Evolutionary conservation across 2,113 vertebrate genomes (phyloP), one percentile per base, ranked within the genome.

Genomic region (Pampusana beccarii): DNA sequence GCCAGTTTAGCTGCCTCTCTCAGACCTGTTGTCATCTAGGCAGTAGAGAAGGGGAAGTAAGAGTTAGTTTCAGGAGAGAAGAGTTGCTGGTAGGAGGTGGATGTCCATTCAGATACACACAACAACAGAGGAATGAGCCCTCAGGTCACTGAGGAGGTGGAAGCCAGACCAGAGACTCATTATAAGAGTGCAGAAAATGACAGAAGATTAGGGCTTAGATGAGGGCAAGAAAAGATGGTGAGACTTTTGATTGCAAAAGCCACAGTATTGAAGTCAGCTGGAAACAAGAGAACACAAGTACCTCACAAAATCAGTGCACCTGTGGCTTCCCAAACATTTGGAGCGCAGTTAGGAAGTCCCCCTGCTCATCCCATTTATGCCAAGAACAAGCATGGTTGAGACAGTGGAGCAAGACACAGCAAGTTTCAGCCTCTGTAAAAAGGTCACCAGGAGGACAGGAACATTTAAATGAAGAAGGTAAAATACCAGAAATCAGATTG

Each of bases 11-110:
- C 82, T 78, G 88, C 64, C 34, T 90, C 42, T 90, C 13, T 74
- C 67, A 44, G 54, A 71, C 44, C 51, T 38, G 73, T 50, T 72
- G 54, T 36, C 62, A 54, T 34, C 44, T 19, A 42, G 42, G 46
- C 0, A 0, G 34, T 6, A 53, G 73, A 84, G 44, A 34, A 4
- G 10, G 51, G 56, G 64, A 87, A 83, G 54, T 1, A 23, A 29
- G 77, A 13, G 11, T 24, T 54, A 18, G 36, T 40, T 18, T 86
- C 26, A n/a, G 56, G 56, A 66, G 38, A 74, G 40, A 9, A 72
- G 36, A 17, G 7, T 31, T 21, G 14, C 66, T 69, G 46, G 5
- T 42, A 38, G 13, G 29, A 81, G 56, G 40, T 28, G 67, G 56
- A 10, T 31, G 6, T 78, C 80, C 46, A 10, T 18, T 7, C 7